These are phyloP conservation scores for Alcis repandata DNA, from an alignment of 2,888 invertebrate species.

Conservation along the genomic window DNA sequence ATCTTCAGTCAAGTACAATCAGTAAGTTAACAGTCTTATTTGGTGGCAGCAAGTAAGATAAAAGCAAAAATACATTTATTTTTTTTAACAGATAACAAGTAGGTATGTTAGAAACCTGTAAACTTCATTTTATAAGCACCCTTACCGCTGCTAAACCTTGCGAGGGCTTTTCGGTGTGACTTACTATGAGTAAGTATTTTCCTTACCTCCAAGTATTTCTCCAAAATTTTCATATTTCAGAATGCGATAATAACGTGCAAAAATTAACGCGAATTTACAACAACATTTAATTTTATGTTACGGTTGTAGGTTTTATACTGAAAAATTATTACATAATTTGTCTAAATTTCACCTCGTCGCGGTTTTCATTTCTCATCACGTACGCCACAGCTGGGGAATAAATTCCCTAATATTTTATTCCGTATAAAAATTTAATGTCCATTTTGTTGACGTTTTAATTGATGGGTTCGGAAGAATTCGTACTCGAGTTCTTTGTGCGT, in stretches of 20 bases:
- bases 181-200: neutral
- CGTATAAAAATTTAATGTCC: conserved; percentile 34
- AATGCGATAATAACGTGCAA: conserved; percentile 16
- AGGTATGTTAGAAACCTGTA: no score
- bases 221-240: neutral
- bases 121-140: no score
- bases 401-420: conserved; percentile 40
- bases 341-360: conserved; percentile 46
- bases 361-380: conserved; percentile 48
- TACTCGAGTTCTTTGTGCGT: conserved; percentile 5
- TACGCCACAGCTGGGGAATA: conserved; percentile 42
- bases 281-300: conserved; percentile 34
- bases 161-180: no score
- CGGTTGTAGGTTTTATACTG: conserved; percentile 35
- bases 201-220: neutral
- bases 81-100: no score
- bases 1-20: no score
- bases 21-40: no score
- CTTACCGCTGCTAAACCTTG: no score
- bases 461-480: conserved; percentile 3
- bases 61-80: no score
- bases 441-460: conserved; percentile 31
- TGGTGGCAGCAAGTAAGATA: no score
- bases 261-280: conserved; percentile 36
- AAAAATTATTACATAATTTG: conserved; percentile 48